phyloP scores from a whole-genome alignment of 1,140 invertebrate genomes.

The Ostrea edulis region DNA sequence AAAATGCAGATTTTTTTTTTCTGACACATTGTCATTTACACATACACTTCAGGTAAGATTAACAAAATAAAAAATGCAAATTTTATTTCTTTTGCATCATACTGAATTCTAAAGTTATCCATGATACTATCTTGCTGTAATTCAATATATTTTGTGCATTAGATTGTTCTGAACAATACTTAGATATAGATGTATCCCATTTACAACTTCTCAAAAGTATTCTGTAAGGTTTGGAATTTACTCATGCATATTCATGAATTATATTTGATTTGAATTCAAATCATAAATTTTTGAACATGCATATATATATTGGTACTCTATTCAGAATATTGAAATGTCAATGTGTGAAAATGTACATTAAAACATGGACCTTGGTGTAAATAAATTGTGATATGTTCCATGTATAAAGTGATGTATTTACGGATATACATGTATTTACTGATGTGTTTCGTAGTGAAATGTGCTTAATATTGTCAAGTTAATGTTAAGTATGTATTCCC shows the following conservation, averaged over 20 bases:
- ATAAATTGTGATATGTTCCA: neutral
- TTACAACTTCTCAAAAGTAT: too few species aligned
- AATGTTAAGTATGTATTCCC: neutral
- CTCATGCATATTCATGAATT: neutral
- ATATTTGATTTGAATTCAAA: neutral
- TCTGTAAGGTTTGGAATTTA: too few species aligned
- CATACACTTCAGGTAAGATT: neutral
- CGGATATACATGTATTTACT: too few species aligned
- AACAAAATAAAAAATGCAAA: too few species aligned
- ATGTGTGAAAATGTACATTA: neutral
- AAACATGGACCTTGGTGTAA: neutral
- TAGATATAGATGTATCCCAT: too few species aligned
- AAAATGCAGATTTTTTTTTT: too few species aligned
- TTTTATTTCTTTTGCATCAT: too few species aligned
- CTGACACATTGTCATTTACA: neutral
- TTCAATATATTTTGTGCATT: too few species aligned
- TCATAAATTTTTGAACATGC: neutral
- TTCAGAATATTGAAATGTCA: neutral
- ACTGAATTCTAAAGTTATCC: too few species aligned
- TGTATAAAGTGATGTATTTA: neutral
- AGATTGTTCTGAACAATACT: too few species aligned
- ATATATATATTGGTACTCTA: neutral
- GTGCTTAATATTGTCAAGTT: slow-evolving; percentile 1
- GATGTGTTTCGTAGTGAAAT: neutral
- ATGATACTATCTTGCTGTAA: too few species aligned